Conservation (phyloP, 1,140 invertebrate genomes). For the Pinna nobilis region DNA sequence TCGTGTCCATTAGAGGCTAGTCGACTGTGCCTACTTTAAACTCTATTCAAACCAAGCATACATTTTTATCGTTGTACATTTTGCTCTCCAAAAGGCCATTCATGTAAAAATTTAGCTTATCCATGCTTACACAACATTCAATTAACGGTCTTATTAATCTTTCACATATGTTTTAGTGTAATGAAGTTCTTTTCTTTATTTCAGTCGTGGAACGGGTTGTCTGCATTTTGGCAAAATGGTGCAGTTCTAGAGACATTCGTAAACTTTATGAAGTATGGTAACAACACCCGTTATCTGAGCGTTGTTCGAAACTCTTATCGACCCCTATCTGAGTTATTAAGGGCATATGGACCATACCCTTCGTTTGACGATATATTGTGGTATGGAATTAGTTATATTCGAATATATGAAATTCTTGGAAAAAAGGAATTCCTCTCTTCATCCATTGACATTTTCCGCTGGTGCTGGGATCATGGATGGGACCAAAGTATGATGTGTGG, state of each 20-base stretch:
- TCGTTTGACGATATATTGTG: constrained; percentile 56
- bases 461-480: constrained; percentile 51
- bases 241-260: constrained; percentile 42
- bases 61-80: no score
- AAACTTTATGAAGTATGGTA: constrained; percentile 45
- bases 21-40: no score
- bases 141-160: no score
- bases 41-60: no score
- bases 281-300: constrained; percentile 37
- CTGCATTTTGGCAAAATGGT: constrained; percentile 57
- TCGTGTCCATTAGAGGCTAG: no score
- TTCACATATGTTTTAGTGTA: no score
- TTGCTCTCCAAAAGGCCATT: no score
- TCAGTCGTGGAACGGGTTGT: constrained; percentile 55
- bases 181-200: no score
- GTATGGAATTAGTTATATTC: constrained; percentile 44
- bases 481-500: constrained; percentile 35
- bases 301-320: constrained; percentile 28
- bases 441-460: constrained; percentile 43
- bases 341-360: constrained; percentile 53
- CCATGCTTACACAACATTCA: no score
- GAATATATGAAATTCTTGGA: constrained; percentile 47
- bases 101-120: no score
- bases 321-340: constrained; percentile 33
- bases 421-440: constrained; percentile 31